These are phyloP conservation scores for Glossophaga mutica DNA, from an alignment of 2,797 vertebrate species.

Conservation along the genomic window DNA sequence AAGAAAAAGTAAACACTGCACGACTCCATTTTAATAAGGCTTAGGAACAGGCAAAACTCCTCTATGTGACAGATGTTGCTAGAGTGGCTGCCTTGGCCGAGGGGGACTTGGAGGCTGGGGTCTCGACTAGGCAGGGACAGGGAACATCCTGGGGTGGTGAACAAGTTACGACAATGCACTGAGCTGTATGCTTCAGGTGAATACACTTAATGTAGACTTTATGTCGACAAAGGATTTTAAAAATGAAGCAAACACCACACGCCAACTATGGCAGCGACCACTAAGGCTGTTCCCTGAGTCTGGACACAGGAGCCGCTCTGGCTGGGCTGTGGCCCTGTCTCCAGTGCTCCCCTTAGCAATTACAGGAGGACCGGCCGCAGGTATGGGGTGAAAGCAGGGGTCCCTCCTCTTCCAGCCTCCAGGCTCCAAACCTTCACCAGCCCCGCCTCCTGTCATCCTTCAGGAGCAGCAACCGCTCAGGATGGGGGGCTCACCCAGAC, in stretches of 20 bases:
- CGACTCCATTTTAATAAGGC: background rate
- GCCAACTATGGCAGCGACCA: background rate
- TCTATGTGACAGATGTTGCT: background rate
- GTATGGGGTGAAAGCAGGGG: background rate
- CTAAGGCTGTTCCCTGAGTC: background rate
- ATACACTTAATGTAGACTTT: background rate
- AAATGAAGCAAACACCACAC: background rate
- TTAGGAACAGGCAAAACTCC: background rate
- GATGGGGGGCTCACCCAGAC: slow-evolving; percentile 91
- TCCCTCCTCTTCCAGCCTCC: background rate
- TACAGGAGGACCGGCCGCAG: background rate
- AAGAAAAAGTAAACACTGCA: background rate
- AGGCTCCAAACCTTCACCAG: background rate
- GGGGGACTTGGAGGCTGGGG: background rate
- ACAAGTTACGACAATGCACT: background rate
- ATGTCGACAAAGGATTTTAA: background rate
- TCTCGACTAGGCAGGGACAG: background rate
- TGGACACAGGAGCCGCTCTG: background rate
- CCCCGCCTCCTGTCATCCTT: too few species aligned
- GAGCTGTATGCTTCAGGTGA: background rate
- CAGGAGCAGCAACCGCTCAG: background rate
- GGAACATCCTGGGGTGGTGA: background rate
- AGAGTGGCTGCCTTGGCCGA: background rate
- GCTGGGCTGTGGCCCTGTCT: background rate
- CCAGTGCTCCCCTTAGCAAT: background rate